Evolutionary conservation across 1,140 invertebrate genomes (phyloP).

Genomic region (Hypsibius dujardini): DNA sequence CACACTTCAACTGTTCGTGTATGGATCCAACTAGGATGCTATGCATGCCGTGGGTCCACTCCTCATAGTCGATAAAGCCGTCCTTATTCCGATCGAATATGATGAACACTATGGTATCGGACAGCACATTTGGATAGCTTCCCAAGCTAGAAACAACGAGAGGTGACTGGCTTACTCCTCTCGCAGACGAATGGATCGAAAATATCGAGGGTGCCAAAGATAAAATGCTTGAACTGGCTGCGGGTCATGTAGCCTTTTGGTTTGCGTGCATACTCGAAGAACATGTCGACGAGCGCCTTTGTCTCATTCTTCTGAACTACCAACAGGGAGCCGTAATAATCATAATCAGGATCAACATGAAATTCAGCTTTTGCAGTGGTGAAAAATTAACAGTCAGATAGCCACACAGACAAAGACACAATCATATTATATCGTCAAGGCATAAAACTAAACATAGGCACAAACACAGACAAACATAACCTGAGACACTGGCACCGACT

Average conservation of each 20-base stretch:
- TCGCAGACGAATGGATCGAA: neutral
- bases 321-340: neutral
- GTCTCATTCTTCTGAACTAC: conserved; percentile 2
- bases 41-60: conserved; percentile 15
- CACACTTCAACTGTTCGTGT: conserved; percentile 10
- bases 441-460: no score
- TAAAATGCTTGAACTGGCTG: conserved; percentile 3
- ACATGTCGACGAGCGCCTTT: conserved; percentile 1
- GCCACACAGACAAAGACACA: no score
- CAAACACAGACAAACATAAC: no score
- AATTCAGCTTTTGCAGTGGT: no score
- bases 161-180: neutral
- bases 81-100: conserved; percentile 7
- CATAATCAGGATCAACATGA: no score
- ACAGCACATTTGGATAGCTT: neutral
- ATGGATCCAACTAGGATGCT: conserved; percentile 5
- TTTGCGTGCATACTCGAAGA: neutral
- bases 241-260: conserved; percentile 13
- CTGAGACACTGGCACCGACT: no score
- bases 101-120: neutral
- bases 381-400: no score
- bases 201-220: neutral
- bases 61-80: conserved; percentile 8
- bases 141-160: neutral
- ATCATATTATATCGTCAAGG: no score